A percentile compares a stretch with the other conserved stretches of the same genome.
These are phyloP conservation scores for Drosophila biarmipes DNA, from an alignment of 1,140 invertebrate genomes.

Conservation along the genomic window DNA sequence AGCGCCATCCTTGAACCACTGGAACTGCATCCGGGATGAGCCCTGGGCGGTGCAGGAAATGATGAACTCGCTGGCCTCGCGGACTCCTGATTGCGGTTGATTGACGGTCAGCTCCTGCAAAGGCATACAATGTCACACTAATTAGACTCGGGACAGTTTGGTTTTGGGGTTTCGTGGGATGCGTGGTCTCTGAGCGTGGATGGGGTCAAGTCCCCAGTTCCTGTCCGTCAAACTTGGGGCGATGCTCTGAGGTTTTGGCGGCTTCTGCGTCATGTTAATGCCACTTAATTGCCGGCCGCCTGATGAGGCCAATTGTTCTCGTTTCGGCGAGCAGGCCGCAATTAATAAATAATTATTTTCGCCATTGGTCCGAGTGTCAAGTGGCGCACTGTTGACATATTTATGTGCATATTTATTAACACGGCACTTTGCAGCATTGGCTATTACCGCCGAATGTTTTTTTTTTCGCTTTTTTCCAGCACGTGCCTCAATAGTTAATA, in stretches of 20 bases:
- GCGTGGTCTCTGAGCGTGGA: background rate
- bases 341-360: conserved; percentile 81
- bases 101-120: conserved; percentile 87
- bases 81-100: conserved; percentile 87
- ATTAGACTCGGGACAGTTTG: conserved; percentile 47
- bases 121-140: conserved; percentile 63
- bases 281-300: conserved; percentile 62
- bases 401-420: conserved; percentile 74
- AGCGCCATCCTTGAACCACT: conserved; percentile 92
- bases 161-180: background rate
- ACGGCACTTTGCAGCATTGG: conserved; percentile 49
- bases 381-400: conserved; percentile 68
- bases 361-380: conserved; percentile 48
- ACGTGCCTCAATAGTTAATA: conserved; percentile 63
- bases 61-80: conserved; percentile 90
- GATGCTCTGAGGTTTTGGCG: conserved; percentile 61
- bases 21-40: conserved; percentile 89
- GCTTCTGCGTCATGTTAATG: conserved; percentile 69
- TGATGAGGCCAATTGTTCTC: conserved; percentile 77
- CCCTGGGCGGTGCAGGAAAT: conserved; percentile 91
- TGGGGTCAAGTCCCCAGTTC: background rate
- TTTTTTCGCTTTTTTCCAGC: conserved; percentile 27
- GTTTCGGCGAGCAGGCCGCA: conserved; percentile 43
- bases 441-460: conserved; percentile 15
- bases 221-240: conserved; percentile 13